Percentiles rank a stretch among this genome's conserved stretches.
These are phyloP conservation scores for Drosophila recens DNA, from an alignment of 2,888 invertebrate genomes.

Conservation along the genomic window DNA sequence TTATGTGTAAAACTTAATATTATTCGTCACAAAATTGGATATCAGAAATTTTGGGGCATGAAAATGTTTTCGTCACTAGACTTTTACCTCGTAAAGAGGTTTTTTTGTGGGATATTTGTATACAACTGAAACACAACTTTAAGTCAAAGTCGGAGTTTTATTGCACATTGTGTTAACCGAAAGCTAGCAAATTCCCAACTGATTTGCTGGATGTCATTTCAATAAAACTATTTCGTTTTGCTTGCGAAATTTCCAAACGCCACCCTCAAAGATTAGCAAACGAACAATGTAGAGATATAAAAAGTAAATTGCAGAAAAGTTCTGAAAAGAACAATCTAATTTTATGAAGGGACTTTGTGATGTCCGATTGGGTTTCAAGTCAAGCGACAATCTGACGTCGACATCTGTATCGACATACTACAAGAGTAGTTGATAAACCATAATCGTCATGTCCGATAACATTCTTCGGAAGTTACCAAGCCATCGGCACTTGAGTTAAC, in stretches of 20 bases:
- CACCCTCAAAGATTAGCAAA: neutral
- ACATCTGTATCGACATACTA: neutral
- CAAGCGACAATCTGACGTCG: conserved; percentile 16
- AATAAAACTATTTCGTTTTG: conserved; percentile 11
- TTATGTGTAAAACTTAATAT: no score
- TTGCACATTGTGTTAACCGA: conserved; percentile 11
- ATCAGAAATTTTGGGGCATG: no score
- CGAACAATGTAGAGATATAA: neutral
- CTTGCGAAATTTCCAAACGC: neutral
- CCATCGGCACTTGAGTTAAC: conserved; percentile 27
- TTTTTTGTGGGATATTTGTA: no score
- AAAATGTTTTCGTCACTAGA: no score
- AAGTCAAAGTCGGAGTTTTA: conserved; percentile 8
- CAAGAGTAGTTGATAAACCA: conserved; percentile 8
- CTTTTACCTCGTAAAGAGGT: no score
- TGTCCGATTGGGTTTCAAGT: conserved; percentile 10
- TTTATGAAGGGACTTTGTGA: neutral
- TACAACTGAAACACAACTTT: neutral
- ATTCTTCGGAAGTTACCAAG: conserved; percentile 23
- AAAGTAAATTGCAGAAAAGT: neutral
- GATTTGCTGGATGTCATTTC: conserved; percentile 12
- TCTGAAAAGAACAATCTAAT: neutral
- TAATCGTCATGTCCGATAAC: conserved; percentile 12
- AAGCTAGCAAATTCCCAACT: conserved; percentile 13
- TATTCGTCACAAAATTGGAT: no score